Conservation (phyloP, 2,113 vertebrate genomes). For the Caranx melampygus region DNA sequence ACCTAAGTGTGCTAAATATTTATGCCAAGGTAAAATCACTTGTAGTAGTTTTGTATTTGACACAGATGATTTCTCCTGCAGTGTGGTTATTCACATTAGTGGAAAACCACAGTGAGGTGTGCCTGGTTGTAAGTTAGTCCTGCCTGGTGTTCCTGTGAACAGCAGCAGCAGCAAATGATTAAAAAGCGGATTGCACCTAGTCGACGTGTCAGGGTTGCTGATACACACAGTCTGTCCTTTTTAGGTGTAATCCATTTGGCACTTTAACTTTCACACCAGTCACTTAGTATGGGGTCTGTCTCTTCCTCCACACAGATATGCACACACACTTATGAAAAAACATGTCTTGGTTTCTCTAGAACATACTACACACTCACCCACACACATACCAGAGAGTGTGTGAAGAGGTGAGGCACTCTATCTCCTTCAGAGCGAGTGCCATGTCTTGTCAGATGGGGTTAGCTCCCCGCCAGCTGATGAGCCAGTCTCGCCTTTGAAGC, state of each 20-base stretch:
- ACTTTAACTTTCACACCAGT: conserved; percentile 45
- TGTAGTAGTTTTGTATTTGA: conserved; percentile 12
- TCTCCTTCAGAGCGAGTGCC: conserved; percentile 65
- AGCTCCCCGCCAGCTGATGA: conserved; percentile 65
- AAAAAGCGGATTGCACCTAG: conserved; percentile 41
- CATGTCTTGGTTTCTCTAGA: not conserved
- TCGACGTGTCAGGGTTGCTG: conserved; percentile 24
- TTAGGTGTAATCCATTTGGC: conserved; percentile 33
- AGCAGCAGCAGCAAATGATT: conserved; percentile 30
- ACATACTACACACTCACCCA: not conserved
- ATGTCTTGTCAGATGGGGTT: conserved; percentile 79
- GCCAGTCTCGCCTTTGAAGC: conserved; percentile 75
- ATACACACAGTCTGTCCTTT: not conserved
- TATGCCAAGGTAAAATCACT: conserved; percentile 16
- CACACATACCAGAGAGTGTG: conserved; percentile 6
- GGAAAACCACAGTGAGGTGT: not conserved
- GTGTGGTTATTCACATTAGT: not conserved
- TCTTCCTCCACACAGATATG: conserved; percentile 11
- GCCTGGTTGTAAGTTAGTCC: not conserved
- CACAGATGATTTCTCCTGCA: not conserved
- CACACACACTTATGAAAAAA: conserved; percentile 43
- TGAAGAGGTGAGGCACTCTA: conserved; percentile 49
- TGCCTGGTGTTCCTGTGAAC: not conserved
- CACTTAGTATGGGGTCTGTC: conserved; percentile 30
- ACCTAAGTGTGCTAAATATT: conserved; percentile 34